Evolutionary conservation across 2,797 vertebrate species (phyloP).

Genomic region (Galaxias olidus): DNA sequence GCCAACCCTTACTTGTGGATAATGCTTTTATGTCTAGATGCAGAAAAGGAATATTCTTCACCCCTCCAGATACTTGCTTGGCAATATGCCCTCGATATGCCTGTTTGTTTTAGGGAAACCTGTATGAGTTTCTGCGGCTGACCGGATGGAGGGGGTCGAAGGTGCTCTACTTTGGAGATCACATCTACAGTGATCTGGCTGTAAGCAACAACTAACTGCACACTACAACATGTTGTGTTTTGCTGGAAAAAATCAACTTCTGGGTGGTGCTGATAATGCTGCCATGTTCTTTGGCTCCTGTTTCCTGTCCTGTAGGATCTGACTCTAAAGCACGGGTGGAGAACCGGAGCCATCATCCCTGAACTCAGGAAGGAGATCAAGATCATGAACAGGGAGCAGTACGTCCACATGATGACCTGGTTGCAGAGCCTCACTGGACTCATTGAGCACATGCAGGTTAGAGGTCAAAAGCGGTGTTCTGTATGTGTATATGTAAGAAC

Average conservation of each 20-base stretch:
- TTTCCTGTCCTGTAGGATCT: conserved; percentile 79
- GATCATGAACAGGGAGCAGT: conserved; percentile 95
- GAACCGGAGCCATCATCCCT: conserved; percentile 96
- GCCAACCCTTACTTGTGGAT: too few species aligned
- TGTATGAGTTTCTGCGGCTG: conserved; percentile 97
- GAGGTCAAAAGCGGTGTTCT: conserved; percentile 27
- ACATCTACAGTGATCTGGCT: conserved; percentile 99
- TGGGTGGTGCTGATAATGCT: not conserved
- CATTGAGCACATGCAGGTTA: conserved; percentile 96
- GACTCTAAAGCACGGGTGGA: conserved; percentile 97
- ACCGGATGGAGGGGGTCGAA: conserved; percentile 97
- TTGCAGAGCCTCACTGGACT: conserved; percentile 92
- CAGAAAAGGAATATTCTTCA: too few species aligned
- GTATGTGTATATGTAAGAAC: not conserved
- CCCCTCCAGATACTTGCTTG: not conserved
- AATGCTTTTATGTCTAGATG: too few species aligned
- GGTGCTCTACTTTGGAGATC: conserved; percentile 98
- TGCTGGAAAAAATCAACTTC: not conserved
- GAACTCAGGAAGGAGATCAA: conserved; percentile 94
- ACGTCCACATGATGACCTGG: conserved; percentile 91
- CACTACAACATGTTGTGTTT: conserved; percentile 11
- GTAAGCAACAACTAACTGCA: conserved; percentile 71
- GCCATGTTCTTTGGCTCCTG: conserved; percentile 4
- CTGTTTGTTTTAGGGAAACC: conserved; percentile 84
- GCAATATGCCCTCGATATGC: conserved; percentile 22